Evolutionary conservation across 2,888 invertebrate genomes (phyloP).

Genomic region (Athripsodes cinereus): DNA sequence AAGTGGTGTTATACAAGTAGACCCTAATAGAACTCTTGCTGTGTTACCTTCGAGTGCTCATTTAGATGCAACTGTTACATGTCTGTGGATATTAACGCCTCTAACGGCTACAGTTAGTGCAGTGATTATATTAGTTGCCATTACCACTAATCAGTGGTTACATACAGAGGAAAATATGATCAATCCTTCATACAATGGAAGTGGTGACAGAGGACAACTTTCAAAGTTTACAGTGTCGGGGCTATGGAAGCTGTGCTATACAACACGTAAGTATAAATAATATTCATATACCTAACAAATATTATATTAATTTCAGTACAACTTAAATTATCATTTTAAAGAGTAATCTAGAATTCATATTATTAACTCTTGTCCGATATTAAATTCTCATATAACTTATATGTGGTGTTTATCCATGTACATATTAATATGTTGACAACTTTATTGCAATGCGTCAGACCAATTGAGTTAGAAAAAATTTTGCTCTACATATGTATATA

Average conservation of each 20-base stretch:
- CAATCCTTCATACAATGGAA: constrained; percentile 70
- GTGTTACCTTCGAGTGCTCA: constrained; percentile 30
- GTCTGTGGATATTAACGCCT: constrained; percentile 57
- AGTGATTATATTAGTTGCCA: constrained; percentile 64
- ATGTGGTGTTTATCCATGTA: too few species aligned
- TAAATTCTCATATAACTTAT: too few species aligned
- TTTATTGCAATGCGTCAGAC: too few species aligned
- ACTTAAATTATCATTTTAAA: background rate
- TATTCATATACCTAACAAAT: too few species aligned
- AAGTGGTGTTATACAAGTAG: constrained; percentile 21
- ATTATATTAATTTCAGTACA: background rate
- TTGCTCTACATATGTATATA: too few species aligned
- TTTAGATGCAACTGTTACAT: constrained; percentile 55
- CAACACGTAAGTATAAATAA: constrained; percentile 60
- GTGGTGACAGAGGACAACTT: constrained; percentile 62
- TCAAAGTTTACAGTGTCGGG: constrained; percentile 75
- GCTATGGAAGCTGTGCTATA: constrained; percentile 73
- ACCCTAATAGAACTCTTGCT: constrained; percentile 10
- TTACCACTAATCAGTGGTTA: constrained; percentile 79
- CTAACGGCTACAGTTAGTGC: constrained; percentile 66
- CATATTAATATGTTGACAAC: too few species aligned
- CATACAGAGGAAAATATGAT: constrained; percentile 81
- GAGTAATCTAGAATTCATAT: too few species aligned
- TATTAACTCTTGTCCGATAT: too few species aligned
- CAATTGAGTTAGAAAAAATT: too few species aligned